Conservation (phyloP, 2,113 vertebrate genomes). For the Phoenicopterus ruber region DNA sequence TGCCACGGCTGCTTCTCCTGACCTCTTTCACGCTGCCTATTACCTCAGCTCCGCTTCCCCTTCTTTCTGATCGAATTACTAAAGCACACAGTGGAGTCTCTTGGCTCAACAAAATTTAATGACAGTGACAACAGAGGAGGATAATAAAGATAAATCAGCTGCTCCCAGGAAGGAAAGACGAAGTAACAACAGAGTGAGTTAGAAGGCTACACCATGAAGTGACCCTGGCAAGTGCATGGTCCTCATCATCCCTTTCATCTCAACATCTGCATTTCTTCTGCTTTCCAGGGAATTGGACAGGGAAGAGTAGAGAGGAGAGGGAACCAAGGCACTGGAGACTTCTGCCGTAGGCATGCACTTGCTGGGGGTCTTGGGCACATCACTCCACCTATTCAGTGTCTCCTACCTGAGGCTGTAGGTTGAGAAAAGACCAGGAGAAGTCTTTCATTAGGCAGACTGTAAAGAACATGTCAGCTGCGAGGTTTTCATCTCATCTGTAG, state of each 20-base stretch:
- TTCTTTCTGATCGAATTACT: slow-evolving; percentile 53
- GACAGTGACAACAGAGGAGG: slow-evolving; percentile 49
- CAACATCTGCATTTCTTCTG: not conserved
- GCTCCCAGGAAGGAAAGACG: slow-evolving; percentile 42
- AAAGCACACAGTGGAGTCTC: slow-evolving; percentile 51
- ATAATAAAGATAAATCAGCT: slow-evolving; percentile 66
- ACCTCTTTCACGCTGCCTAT: slow-evolving; percentile 46
- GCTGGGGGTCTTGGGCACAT: not conserved
- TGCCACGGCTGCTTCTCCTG: slow-evolving; percentile 34
- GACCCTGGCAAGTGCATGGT: not conserved
- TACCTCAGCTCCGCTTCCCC: slow-evolving; percentile 46
- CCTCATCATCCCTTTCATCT: not conserved
- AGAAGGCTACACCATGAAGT: not conserved
- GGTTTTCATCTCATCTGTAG: not conserved
- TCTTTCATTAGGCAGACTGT: not conserved
- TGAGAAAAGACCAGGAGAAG: not conserved
- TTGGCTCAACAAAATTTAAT: slow-evolving; percentile 64
- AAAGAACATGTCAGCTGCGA: not conserved
- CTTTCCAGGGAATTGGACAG: not conserved
- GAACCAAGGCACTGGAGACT: not conserved
- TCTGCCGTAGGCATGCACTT: not conserved
- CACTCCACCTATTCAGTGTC: not conserved
- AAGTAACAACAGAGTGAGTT: slow-evolving; percentile 41
- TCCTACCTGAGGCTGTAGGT: not conserved
- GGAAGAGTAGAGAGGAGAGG: not conserved